Base-by-base conservation (phyloP, 1,140 invertebrate species). In the Gonioctena quinquepunctata region DNA sequence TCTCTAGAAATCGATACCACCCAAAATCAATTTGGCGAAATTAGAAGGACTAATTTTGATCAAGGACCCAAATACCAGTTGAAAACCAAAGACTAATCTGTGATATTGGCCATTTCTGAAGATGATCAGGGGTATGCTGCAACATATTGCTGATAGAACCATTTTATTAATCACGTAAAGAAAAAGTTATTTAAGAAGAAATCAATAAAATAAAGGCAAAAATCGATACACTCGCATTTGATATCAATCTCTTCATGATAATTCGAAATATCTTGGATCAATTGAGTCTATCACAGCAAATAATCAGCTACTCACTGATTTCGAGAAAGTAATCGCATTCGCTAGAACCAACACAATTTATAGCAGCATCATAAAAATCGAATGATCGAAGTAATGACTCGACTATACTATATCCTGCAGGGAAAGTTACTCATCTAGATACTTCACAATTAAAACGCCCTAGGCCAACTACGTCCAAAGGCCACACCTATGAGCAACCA, bases 331-430 rank as follows among this genome's bases (percentile, higher is more conserved):
- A 21, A 57, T 70, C 2, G 57, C 27, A 4, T 66, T 70, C 22
- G 68, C 68, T 1, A 69, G 60, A 63, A 3, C 60, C 33, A 67
- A 67, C 22, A 67, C 52, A 8, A 16, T 67, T 3, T 27, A 68
- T 23, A 68, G 42, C n/a, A 22, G 26, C 11, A 68, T 60, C 8
- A 7, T 68, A 18, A 16, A 49, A 8, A 5, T 56, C 5, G 49
- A 0, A 22, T 56, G 27, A 26, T 67, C 6, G 7, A 67, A 33
- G 11, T 52, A 21, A 54, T 66, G 13, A 22, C 11, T 52, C 4
- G 6, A 21, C 19, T n/a, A n/a, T n/a, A n/a, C 49, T 6, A 3
- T 6, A 4, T n/a, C n/a, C n/a, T n/a, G n/a, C n/a, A n/a, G n/a
- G n/a, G n/a, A n/a, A n/a, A n/a, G n/a, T n/a, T n/a, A n/a, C n/a